phyloP scores from a whole-genome alignment of 2,797 vertebrate species.

The Schizopygopsis pylzovi region DNA sequence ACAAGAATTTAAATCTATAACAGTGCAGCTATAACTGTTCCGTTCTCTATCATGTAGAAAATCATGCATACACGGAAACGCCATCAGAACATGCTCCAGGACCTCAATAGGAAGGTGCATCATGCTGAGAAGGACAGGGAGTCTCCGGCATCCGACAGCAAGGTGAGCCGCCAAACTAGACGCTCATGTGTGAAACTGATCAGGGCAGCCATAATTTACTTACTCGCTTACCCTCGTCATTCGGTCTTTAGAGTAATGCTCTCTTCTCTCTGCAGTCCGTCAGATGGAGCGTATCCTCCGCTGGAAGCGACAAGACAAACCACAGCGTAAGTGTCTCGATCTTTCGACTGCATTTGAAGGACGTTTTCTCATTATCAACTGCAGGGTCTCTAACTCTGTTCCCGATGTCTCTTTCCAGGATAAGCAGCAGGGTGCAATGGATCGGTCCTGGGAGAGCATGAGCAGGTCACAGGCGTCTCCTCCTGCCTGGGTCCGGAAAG shows the following conservation, averaged over 20 bases:
- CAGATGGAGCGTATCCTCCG: conserved; percentile 85
- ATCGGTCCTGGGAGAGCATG: conserved; percentile 96
- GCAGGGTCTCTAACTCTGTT: neutral
- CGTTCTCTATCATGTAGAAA: conserved; percentile 80
- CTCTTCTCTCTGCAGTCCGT: conserved; percentile 78
- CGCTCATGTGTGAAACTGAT: neutral
- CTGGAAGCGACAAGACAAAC: conserved; percentile 89
- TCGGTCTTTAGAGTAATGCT: neutral
- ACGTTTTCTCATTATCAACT: neutral
- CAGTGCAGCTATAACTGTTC: neutral
- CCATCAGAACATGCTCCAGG: conserved; percentile 99
- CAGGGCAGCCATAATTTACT: neutral
- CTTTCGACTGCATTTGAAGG: neutral
- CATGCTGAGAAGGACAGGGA: conserved; percentile 95
- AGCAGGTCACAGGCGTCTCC: conserved; percentile 90
- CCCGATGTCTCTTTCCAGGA: conserved; percentile 75
- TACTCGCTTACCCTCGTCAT: neutral
- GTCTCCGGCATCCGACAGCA: conserved; percentile 90
- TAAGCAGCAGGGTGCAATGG: conserved; percentile 92
- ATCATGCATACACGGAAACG: conserved; percentile 99
- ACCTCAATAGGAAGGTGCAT: conserved; percentile 97
- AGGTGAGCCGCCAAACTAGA: conserved; percentile 77
- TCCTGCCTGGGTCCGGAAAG: conserved; percentile 94
- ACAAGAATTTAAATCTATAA: neutral
- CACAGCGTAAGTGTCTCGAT: conserved; percentile 79